Evolutionary conservation across 1,140 invertebrate species (phyloP), one percentile per base, ranked within the genome.

Genomic region (Cheumatopsyche charites): DNA sequence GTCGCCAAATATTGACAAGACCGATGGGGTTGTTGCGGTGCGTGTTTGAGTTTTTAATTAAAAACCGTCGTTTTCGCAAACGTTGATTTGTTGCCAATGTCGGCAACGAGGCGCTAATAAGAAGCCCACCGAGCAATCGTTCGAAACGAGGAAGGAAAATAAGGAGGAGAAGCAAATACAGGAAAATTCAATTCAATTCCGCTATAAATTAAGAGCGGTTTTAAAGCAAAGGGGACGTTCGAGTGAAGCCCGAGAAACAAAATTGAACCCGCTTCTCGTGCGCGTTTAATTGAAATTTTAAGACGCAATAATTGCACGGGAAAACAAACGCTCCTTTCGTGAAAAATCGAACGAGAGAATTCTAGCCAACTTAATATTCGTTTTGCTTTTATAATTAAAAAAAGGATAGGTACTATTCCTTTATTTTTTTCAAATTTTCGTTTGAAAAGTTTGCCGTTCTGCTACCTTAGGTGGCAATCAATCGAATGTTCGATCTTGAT

Each of bases 241-340:
- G 15, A 15, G 47, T 7, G 23, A 23, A 36, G 36, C 23, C n/a
- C 23, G 2, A 19, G 62, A 21, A 21, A n/a, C n/a, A 63, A 63
- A 43, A 43, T 41, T 63, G 62, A 63, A 23, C 15, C 23, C 15
- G 41, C 29, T 43, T 58, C 62, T 41, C 29, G 19, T 62, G 47
- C 45, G 61, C 62, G 52, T 73, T 73, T 73, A 73, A 73, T 70
- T 73, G 72, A 73, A 73, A 73, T 73, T 73, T 65, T 49, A 73
- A 62, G 41, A 67, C 23, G 61, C 62, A 68, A 73, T 70, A 70
- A 73, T 73, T 66, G 67, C 45, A 61, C 62, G 55, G 13, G 21
- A 36, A 36, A 36, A 36, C 29, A 36, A 36, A 36, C 29, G 29
- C 29, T 36, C 9, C 9, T 36, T 9, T 9, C 3, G 29, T n/a